Evolutionary conservation across 1,140 invertebrate genomes (phyloP).

Genomic region (Centruroides sculpturatus): DNA sequence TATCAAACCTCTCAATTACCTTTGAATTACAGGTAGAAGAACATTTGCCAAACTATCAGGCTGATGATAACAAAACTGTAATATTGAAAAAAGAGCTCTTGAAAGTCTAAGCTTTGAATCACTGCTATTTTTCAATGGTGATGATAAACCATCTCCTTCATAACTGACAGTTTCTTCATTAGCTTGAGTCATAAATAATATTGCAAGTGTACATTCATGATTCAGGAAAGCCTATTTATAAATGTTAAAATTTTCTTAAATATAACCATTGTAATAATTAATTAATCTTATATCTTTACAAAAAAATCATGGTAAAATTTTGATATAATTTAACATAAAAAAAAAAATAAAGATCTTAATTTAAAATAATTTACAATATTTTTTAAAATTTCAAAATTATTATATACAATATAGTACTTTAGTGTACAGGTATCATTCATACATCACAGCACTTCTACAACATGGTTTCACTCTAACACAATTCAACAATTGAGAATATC

Average conservation of each 20-base stretch:
- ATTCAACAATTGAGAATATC: no score
- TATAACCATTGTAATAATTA: no score
- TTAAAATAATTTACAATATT: no score
- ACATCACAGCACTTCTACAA: no score
- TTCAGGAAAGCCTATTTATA: constrained; percentile 2
- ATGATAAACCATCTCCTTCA: neutral
- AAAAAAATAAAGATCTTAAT: no score
- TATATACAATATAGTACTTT: no score
- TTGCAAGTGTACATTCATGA: constrained; percentile 7
- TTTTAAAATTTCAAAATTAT: no score
- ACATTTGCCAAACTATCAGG: neutral
- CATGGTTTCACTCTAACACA: no score
- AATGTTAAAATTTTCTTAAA: neutral
- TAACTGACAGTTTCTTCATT: neutral
- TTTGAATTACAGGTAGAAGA: constrained; percentile 9
- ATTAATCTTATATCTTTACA: no score
- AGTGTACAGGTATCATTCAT: no score
- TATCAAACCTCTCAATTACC: neutral
- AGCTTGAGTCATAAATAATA: constrained; percentile 6
- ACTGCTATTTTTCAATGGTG: neutral
- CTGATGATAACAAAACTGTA: constrained; percentile 1
- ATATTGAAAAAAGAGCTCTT: neutral
- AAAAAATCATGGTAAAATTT: no score
- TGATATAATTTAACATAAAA: no score
- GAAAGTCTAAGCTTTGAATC: neutral